These are phyloP conservation scores for Formica aserva DNA, from an alignment of 2,888 invertebrate genomes.

Conservation along the genomic window DNA sequence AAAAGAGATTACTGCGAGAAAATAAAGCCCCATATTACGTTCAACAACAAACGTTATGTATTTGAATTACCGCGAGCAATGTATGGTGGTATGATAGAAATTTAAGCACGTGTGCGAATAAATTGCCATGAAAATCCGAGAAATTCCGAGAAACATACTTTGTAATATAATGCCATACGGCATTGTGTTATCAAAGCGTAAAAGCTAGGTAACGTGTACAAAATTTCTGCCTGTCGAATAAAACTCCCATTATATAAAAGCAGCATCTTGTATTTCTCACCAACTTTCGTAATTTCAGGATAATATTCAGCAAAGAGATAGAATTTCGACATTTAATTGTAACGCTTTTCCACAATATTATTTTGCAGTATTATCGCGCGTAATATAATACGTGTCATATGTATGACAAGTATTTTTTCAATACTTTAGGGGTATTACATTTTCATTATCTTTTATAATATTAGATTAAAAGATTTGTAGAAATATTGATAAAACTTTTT, in stretches of 20 bases:
- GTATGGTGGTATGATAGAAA: neutral
- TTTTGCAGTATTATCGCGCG: neutral
- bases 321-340: constrained; percentile 20
- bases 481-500: neutral
- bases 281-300: constrained; percentile 36
- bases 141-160: neutral
- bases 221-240: constrained; percentile 1
- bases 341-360: neutral
- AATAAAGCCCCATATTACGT: neutral
- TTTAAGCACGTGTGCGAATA: neutral
- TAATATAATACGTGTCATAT: neutral
- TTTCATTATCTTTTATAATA: neutral
- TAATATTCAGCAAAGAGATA: neutral
- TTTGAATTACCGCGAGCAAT: neutral
- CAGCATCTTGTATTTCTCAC: neutral
- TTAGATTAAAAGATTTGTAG: neutral
- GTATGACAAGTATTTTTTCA: neutral
- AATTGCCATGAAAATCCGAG: constrained; percentile 14
- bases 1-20: neutral
- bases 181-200: constrained; percentile 10
- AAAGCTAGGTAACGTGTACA: neutral
- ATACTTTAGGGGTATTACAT: neutral
- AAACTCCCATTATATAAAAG: neutral
- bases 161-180: constrained; percentile 3
- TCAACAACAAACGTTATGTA: neutral